A percentile compares a stretch with the other conserved stretches of the same genome.
phyloP scores from a whole-genome alignment of 2,113 vertebrate species.

The Bujurquina vittata region DNA sequence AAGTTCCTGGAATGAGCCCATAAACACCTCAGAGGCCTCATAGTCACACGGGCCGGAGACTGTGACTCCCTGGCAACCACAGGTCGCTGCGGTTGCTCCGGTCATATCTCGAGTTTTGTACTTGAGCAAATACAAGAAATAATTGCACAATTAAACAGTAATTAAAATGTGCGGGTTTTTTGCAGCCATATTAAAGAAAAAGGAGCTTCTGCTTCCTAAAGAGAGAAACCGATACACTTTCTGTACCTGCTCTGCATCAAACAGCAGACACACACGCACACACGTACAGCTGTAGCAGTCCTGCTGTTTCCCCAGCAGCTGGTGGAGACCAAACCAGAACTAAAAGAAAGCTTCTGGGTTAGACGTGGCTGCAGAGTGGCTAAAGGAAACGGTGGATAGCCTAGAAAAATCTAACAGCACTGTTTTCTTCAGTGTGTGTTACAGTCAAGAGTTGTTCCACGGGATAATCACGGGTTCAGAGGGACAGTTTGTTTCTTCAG shows the following conservation, averaged over 20 bases:
- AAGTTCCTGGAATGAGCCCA: no score
- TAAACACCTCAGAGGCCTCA: no score
- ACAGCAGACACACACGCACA: not conserved
- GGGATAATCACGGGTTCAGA: constrained; percentile 39
- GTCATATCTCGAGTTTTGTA: no score
- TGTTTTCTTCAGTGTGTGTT: not conserved
- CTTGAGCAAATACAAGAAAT: not conserved
- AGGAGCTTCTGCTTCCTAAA: not conserved
- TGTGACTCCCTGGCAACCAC: no score
- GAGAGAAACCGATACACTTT: not conserved
- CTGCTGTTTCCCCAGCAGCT: not conserved
- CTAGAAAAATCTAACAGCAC: not conserved
- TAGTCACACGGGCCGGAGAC: no score
- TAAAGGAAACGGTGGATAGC: not conserved
- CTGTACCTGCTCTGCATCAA: not conserved
- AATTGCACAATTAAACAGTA: not conserved
- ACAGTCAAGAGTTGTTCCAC: constrained; percentile 29
- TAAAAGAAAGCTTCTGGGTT: not conserved
- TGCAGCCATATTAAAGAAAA: not conserved
- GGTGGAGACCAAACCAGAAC: not conserved
- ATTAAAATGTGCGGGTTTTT: not conserved
- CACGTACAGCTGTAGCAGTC: not conserved
- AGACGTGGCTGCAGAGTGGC: not conserved
- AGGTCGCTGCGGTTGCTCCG: no score
- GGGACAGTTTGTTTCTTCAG: not conserved